phyloP scores from a whole-genome alignment of 2,797 vertebrate genomes.

The Myotis findleyi region DNA sequence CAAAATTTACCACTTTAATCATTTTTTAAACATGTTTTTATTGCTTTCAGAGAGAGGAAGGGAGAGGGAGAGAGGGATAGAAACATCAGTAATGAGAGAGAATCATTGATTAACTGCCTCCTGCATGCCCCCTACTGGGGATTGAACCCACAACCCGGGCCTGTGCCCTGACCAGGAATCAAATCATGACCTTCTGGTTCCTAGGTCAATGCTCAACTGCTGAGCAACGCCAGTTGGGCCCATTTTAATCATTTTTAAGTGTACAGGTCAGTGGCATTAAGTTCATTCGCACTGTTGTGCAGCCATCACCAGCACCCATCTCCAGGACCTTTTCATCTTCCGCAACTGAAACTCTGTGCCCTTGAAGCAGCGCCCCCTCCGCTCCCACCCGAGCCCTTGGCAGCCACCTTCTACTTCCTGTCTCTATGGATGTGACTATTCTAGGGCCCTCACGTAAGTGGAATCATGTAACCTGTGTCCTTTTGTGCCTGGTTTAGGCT shows the following conservation, averaged over 20 bases:
- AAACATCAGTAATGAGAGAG: too few species aligned
- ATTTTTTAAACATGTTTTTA: too few species aligned
- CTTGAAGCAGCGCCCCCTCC: neutral
- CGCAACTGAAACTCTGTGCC: neutral
- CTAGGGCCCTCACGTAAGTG: neutral
- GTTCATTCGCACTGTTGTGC: neutral
- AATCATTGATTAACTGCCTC: too few species aligned
- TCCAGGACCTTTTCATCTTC: neutral
- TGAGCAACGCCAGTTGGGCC: too few species aligned
- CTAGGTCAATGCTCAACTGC: too few species aligned
- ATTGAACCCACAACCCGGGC: too few species aligned
- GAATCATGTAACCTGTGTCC: neutral
- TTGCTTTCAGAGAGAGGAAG: too few species aligned
- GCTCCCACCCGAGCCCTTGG: neutral
- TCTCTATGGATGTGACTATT: neutral
- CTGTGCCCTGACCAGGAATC: too few species aligned
- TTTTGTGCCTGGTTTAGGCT: neutral
- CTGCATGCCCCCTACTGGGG: too few species aligned
- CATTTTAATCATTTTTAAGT: neutral
- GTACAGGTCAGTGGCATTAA: neutral
- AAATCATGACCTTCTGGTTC: too few species aligned
- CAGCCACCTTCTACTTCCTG: neutral
- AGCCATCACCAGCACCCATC: neutral
- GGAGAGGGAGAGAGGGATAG: too few species aligned
- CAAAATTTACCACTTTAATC: neutral